These are phyloP conservation scores for Drosophila quadrilineata DNA, from an alignment of 1,140 invertebrate species.

Conservation along the genomic window DNA sequence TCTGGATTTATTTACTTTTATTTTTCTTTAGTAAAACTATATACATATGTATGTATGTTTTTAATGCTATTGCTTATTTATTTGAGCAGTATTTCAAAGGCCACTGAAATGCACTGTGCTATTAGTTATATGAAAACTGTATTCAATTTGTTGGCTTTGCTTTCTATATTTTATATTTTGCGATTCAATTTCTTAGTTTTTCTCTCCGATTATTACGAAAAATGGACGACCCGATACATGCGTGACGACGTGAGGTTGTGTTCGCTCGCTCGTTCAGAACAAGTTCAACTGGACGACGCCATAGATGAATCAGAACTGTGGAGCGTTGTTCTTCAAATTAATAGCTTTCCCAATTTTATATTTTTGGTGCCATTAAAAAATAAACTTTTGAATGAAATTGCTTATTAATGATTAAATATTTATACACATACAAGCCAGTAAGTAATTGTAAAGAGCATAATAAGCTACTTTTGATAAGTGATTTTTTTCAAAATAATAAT, in stretches of 20 bases:
- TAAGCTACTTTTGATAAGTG: no score
- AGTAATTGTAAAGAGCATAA: no score
- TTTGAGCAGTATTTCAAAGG: constrained; percentile 75
- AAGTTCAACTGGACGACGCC: constrained; percentile 10
- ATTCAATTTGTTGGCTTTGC: constrained; percentile 9
- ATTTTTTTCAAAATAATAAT: no score
- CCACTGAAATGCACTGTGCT: constrained; percentile 71
- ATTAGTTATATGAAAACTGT: constrained; percentile 7
- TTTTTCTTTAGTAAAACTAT: constrained; percentile 51
- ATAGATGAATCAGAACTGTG: not conserved
- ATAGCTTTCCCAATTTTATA: no score
- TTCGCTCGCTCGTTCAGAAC: constrained; percentile 7
- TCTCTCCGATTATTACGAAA: constrained; percentile 59
- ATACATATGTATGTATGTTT: no score
- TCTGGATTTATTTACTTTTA: constrained; percentile 73
- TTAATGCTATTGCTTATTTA: constrained; percentile 56
- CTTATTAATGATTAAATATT: not conserved
- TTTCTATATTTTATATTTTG: constrained; percentile 38
- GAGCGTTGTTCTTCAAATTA: not conserved
- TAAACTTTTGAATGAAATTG: not conserved
- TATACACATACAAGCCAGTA: no score
- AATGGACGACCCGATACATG: constrained; percentile 67
- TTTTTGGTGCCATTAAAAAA: no score
- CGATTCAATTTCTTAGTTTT: constrained; percentile 63
- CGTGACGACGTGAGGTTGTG: constrained; percentile 49